Conservation (phyloP, 1,140 invertebrate species). For the Heliconius nattereri region DNA sequence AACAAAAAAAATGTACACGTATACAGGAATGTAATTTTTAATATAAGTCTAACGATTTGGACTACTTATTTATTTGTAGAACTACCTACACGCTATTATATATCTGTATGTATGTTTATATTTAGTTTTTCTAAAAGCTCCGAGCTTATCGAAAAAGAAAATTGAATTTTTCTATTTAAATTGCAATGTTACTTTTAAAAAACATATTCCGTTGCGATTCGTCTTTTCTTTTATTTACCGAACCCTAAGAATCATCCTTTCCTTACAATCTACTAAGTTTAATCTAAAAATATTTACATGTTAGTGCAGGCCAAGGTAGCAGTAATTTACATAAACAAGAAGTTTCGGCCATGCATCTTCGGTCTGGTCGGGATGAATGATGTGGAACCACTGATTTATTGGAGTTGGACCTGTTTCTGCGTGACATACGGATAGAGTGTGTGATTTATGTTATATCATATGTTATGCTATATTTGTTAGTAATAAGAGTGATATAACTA, state of each 20-base stretch:
- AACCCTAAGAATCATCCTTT: background rate
- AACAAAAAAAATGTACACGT: background rate
- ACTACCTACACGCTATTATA: background rate
- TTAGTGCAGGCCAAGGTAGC: slow-evolving; percentile 17
- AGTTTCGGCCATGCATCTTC: slow-evolving; percentile 41
- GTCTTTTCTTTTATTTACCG: no score
- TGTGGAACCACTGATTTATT: slow-evolving; percentile 56
- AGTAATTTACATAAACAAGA: slow-evolving; percentile 44
- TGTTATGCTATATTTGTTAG: slow-evolving; percentile 1
- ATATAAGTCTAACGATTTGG: background rate
- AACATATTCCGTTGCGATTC: no score
- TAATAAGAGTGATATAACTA: background rate
- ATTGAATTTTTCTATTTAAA: no score
- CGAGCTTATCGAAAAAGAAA: no score
- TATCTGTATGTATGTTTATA: background rate
- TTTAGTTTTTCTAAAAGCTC: no score
- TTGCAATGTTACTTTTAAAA: no score
- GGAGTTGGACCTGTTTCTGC: slow-evolving; percentile 44
- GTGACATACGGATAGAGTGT: slow-evolving; percentile 34
- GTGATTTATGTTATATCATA: slow-evolving; percentile 8
- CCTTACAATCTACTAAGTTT: background rate
- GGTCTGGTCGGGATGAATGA: slow-evolving; percentile 47
- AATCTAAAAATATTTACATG: background rate
- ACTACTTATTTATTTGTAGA: background rate
- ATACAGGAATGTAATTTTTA: background rate